Evolutionary conservation across 2,797 vertebrate species (phyloP).

Genomic region (Poeciliopsis gracilis): DNA sequence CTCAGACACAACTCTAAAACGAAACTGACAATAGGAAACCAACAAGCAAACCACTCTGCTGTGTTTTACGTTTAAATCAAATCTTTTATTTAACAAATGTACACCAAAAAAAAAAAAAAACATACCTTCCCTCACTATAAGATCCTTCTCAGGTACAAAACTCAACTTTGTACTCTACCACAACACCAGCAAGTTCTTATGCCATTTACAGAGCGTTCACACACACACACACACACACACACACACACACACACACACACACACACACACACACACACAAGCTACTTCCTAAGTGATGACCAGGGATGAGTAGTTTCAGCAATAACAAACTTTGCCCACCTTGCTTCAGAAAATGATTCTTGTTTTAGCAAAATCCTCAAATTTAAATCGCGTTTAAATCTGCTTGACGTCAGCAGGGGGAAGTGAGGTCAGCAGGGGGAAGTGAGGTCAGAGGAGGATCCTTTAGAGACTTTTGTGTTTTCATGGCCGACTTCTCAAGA

Average conservation of each 20-base stretch:
- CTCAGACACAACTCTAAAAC: background rate
- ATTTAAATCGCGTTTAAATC: background rate
- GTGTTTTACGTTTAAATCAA: slow-evolving; percentile 42
- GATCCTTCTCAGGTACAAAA: slow-evolving; percentile 61
- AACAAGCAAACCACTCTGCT: background rate
- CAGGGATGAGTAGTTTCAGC: slow-evolving; percentile 28
- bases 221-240: slow-evolving; percentile 9
- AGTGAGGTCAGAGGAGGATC: background rate
- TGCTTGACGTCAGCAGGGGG: background rate
- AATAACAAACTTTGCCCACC: slow-evolving; percentile 12
- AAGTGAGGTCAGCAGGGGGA: background rate
- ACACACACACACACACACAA: slow-evolving; percentile 12
- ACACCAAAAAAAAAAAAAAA: slow-evolving; percentile 55
- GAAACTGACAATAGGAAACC: background rate
- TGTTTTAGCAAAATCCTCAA: background rate
- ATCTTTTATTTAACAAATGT: slow-evolving; percentile 81
- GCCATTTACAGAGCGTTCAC: slow-evolving; percentile 22
- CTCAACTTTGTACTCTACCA: slow-evolving; percentile 56
- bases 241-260: slow-evolving; percentile 17
- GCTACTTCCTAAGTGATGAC: slow-evolving; percentile 43
- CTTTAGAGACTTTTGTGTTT: background rate
- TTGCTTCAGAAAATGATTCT: background rate
- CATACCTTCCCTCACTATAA: slow-evolving; percentile 52
- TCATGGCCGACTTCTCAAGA: background rate
- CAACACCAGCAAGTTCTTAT: slow-evolving; percentile 36